Evolutionary conservation across 2,797 vertebrate genomes (phyloP).

Genomic region (Telmatherina bonti): DNA sequence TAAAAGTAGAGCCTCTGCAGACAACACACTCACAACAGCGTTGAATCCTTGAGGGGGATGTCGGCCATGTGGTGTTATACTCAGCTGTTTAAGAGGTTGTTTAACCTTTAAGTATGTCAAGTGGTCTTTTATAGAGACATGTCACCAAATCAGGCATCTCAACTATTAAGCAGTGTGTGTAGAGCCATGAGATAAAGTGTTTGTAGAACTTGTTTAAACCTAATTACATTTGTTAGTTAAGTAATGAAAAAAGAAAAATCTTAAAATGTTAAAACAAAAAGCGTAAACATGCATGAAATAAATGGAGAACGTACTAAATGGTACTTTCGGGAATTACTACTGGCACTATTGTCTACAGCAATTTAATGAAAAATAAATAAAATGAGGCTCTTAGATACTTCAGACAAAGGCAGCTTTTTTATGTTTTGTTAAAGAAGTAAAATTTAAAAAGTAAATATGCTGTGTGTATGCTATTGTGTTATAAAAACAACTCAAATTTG

Average conservation of each 20-base stretch:
- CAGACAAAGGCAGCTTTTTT: no score
- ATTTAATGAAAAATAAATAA: no score
- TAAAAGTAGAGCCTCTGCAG: slow-evolving; percentile 58
- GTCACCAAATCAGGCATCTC: slow-evolving; percentile 39
- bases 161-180: background rate
- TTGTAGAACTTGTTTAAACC: background rate
- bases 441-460: background rate
- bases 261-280: background rate
- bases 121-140: slow-evolving; percentile 57
- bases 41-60: slow-evolving; percentile 49
- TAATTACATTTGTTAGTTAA: background rate
- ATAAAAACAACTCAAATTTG: background rate
- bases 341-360: background rate
- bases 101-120: slow-evolving; percentile 76
- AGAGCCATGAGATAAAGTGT: background rate
- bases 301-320: background rate
- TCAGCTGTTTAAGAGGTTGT: slow-evolving; percentile 74
- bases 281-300: background rate
- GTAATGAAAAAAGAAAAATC: background rate
- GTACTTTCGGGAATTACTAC: background rate
- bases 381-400: no score
- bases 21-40: slow-evolving; percentile 53
- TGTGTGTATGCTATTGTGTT: background rate
- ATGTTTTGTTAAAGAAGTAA: background rate
- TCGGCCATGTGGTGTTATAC: slow-evolving; percentile 59